Evolutionary conservation across 2,113 vertebrate genomes (phyloP), one percentile per base, ranked within the genome.

Genomic region (Megaptera novaeangliae): DNA sequence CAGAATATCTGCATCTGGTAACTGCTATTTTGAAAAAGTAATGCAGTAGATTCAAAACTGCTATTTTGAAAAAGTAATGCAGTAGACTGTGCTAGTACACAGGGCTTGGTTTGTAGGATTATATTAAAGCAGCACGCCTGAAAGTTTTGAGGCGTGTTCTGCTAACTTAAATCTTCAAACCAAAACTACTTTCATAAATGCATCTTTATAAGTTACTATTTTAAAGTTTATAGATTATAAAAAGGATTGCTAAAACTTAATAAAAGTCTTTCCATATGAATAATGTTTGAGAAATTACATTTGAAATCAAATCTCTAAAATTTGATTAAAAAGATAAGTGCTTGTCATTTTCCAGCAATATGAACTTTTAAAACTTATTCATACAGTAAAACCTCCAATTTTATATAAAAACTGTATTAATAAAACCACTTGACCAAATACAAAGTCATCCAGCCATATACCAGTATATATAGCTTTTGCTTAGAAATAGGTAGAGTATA

Each of bases 361-460:
- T 57, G n/a, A 94, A 69, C 20, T 92, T 95, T 81, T 59, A 75
- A 75, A 95, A 95, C 12, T 80, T 63, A 57, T 36, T 88, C 75
- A 84, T 46, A 94, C 1, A 91, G 68, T 92, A 74, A 81, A 92
- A 84, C 44, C 36, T 57, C 63, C 6, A 92, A 59, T 92, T 85
- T 95, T 80, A 92, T 27, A 64, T 49, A 34, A 82, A 94, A 97
- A 72, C 29, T 41, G 25, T 63, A 77, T 68, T 88, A 89, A 96
- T 80, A 91, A 96, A 96, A 87, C 46, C 84, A 96, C 36, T 55
- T 91, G 63, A 78, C 63, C 93, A 96, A 93, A 96, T 15, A 81
- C 44, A 72, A 91, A 96, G 34, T 55, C 18, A 88, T 83, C 27
- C 10, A 84, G 31, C 66, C 72, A 81, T 41, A 55, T 3, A 92